phyloP scores from a whole-genome alignment of 2,888 invertebrate species.

The Dasysyrphus albostriatus region DNA sequence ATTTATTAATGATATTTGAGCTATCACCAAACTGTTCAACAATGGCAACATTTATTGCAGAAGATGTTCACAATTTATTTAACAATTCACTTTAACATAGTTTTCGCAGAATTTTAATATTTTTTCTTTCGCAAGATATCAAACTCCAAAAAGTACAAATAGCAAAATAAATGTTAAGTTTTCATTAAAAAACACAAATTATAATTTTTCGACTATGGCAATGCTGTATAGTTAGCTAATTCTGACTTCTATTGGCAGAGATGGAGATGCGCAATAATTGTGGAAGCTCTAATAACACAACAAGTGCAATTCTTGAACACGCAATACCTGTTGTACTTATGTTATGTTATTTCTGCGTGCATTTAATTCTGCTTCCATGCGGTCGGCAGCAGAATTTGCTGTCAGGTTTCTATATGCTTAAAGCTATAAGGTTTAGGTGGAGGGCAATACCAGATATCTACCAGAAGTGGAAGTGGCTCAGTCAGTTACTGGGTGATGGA shows the following conservation, averaged over 20 bases:
- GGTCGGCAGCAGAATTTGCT: background rate
- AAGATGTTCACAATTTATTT: too few relatives aligned
- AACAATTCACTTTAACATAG: too few relatives aligned
- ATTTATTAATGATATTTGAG: too few relatives aligned
- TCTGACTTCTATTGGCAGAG: conserved; percentile 11
- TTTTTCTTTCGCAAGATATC: too few relatives aligned
- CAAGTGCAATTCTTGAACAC: conserved; percentile 58
- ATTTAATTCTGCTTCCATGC: conserved; percentile 20
- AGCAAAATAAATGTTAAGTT: too few relatives aligned
- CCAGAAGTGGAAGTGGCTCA: conserved; percentile 69
- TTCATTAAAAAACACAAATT: too few relatives aligned
- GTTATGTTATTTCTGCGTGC: conserved; percentile 45
- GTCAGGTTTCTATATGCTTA: background rate
- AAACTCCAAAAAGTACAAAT: too few relatives aligned
- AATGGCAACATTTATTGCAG: too few relatives aligned
- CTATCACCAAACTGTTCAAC: too few relatives aligned
- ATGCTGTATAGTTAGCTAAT: background rate
- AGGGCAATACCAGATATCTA: conserved; percentile 31
- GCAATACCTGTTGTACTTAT: conserved; percentile 27
- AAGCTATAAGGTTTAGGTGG: conserved; percentile 30
- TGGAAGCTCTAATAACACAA: conserved; percentile 59
- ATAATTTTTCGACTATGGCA: background rate
- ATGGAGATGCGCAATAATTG: conserved; percentile 34
- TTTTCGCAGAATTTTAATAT: too few relatives aligned
- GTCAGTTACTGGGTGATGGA: conserved; percentile 73